Conservation (phyloP, 1,140 invertebrate genomes). For the Drosophila sulfurigaster region DNA sequence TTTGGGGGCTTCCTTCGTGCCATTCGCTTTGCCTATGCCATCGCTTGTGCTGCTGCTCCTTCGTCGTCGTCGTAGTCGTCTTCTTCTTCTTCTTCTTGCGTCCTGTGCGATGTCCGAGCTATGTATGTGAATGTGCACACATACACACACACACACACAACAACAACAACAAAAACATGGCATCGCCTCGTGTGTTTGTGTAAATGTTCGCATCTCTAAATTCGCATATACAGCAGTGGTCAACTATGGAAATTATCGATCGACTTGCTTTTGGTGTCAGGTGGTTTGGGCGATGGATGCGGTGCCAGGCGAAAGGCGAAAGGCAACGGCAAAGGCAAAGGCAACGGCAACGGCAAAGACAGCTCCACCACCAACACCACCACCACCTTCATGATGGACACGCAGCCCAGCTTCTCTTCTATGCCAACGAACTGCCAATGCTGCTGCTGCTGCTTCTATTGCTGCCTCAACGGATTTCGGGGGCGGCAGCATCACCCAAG, state of each 20-base stretch:
- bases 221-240: conserved; percentile 84
- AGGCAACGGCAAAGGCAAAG: conserved; percentile 49
- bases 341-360: conserved; percentile 50
- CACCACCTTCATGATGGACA: conserved; percentile 66
- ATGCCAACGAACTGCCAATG: conserved; percentile 47
- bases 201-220: conserved; percentile 84
- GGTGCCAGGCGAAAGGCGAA: conserved; percentile 61
- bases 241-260: conserved; percentile 85
- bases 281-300: conserved; percentile 79
- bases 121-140: no score
- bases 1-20: conserved; percentile 72
- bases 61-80: conserved; percentile 33
- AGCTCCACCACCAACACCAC: conserved; percentile 38
- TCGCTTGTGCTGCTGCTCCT: conserved; percentile 51
- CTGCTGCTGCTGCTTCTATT: conserved; percentile 24
- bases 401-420: conserved; percentile 56
- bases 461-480: conserved; percentile 65
- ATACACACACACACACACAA: conserved; percentile 37
- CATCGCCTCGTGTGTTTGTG: conserved; percentile 72
- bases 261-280: conserved; percentile 84
- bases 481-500: conserved; percentile 76
- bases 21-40: conserved; percentile 40
- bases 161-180: conserved; percentile 19
- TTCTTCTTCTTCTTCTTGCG: conserved; percentile 55
- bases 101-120: conserved; percentile 69